Base-by-base conservation (phyloP, 2,113 vertebrate species). In the Porphyrio hochstetteri region DNA sequence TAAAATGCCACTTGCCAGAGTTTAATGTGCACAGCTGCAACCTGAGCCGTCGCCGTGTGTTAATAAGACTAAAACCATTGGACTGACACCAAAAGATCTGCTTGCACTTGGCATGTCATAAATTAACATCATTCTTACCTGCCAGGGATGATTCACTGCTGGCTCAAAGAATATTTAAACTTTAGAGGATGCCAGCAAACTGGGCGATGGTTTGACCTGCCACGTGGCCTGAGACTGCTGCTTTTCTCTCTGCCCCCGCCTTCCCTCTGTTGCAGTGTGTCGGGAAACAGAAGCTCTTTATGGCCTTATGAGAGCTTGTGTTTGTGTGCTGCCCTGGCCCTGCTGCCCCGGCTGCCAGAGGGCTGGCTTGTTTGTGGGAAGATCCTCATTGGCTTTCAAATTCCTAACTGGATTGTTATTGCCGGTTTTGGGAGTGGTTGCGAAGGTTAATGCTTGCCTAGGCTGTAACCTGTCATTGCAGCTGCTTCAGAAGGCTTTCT, bases 131-230 rank as follows among this genome's bases (percentile, higher is more conserved):
- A 91, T 85, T 95, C 95, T 93, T 92, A 95, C 96, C 96, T 96
- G 94, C 94, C 95, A 96, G 95, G 91, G 96, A 94, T 95, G 92
- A 97, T 94, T 96, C 95, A 95, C 82, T 95, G 88, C 95, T 95
- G 81, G 89, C 94, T 95, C 81, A 52, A 55, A 86, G 93, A 38
- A 6, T 36, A 88, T 81, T 96, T 96, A 93, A 94, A 94, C 93
- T 95, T 93, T 52, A 82, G 81, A 81, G 83, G 93, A 87, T 96
- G 96, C 95, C 95, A 94, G 25, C 95, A 95, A 96, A 92, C 96
- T 95, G 95, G 95, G 95, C 95, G 92, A 95, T 87, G 96, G 96
- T 97, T 95, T 95, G 95, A 94, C 93, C 88, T 53, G 96, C 96
- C 95, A 97, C 91, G 95, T 93, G 90, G 86, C 92, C 88, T 0